Evolutionary conservation across 1,140 invertebrate genomes (phyloP).

Genomic region (Hyposmocoma kahamanoa): DNA sequence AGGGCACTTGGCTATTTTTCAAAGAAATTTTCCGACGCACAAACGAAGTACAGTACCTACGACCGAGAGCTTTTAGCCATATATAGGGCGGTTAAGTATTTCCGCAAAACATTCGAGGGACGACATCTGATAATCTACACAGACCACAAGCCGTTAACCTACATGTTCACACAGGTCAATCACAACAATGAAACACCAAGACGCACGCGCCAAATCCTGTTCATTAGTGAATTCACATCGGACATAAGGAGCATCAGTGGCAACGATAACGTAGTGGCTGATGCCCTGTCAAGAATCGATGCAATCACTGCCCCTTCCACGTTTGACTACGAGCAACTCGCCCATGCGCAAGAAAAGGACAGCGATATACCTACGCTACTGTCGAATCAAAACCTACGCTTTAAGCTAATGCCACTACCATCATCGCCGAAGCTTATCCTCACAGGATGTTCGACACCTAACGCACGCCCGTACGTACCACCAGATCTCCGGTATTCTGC

Average conservation of each 20-base stretch:
- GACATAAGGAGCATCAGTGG: not conserved
- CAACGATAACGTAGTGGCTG: conserved; percentile 11
- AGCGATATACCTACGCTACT: not conserved
- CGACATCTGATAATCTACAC: conserved; percentile 29
- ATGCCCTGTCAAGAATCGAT: conserved; percentile 20
- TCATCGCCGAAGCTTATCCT: not conserved
- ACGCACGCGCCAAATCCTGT: not conserved
- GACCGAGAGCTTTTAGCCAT: conserved; percentile 30
- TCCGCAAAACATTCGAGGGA: conserved; percentile 26
- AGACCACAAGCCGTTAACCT: conserved; percentile 20
- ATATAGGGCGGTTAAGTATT: conserved; percentile 29
- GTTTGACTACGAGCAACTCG: conserved; percentile 8
- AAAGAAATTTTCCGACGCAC: conserved; percentile 5
- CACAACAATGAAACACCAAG: not conserved
- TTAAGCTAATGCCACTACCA: not conserved
- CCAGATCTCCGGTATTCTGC: not conserved
- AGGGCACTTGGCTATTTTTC: conserved; percentile 42
- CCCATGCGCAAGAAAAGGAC: not conserved
- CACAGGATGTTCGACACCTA: conserved; percentile 1
- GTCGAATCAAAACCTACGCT: conserved; percentile 29
- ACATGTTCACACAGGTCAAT: conserved; percentile 17
- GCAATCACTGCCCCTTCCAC: not conserved
- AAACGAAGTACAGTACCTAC: conserved; percentile 27
- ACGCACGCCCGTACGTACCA: conserved; percentile 2
- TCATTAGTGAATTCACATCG: conserved; percentile 6